Evolutionary conservation across 2,113 vertebrate species (phyloP), one percentile per base, ranked within the genome.

Genomic region (Oreochromis spilurus): DNA sequence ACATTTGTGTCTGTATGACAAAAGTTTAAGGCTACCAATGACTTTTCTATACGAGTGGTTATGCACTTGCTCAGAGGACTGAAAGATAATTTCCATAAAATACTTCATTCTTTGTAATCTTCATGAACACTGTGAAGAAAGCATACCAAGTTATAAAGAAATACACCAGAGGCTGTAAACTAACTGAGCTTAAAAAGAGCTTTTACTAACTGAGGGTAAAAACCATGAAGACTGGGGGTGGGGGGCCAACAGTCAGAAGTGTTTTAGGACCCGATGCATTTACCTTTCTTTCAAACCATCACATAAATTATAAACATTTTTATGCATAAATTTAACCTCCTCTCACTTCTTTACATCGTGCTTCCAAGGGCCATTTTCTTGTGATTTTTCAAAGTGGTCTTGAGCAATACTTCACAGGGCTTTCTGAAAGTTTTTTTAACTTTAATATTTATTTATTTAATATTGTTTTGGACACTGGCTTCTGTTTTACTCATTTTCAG

Each of bases 271-370:
- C n/a, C 7, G 16, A 43, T 43, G 36, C 38, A 70, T 43, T 43
- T 24, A 72, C 7, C 6, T 72, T 72, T 45, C 65, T 72, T 9
- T 24, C 24, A 26, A 26, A 26, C 24, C 24, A 36, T 62, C 17
- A 36, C 2, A 62, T 62, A 62, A 62, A 62, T n/a, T 38, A 11
- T 65, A n/a, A 11, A n/a, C 34, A 67, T 38, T n/a, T 40, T 13
- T 40, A 40, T 40, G 36, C 34, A 40, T 40, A 40, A 67, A 21
- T 9, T 21, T 4, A 67, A 0, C 38, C n/a, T 16, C n/a, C n/a
- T 43, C 36, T 43, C n/a, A 16, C 7, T 70, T 43, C 11, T 43
- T 43, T 1, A 43, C n/a, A 24, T 43, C 1, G 3, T 43, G 36
- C 12, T 43, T 38, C 60, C 34, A 3, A 2, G 34, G 6, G 19